A percentile compares a stretch with the other conserved stretches of the same genome.
phyloP scores from a whole-genome alignment of 2,888 invertebrate genomes.

The Plusia festucae region DNA sequence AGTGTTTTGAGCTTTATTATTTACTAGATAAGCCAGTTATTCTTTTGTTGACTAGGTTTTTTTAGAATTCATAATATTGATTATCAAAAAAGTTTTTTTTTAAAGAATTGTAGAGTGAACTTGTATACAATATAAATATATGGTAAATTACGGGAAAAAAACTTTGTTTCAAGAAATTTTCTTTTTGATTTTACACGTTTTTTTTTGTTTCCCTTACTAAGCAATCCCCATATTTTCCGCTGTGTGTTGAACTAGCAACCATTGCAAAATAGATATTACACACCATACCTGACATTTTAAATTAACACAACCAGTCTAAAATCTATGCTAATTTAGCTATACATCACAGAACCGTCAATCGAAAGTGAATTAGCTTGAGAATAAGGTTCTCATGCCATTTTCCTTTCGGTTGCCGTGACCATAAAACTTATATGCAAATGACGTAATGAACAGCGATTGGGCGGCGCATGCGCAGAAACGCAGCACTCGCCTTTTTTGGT shows the following conservation, averaged over 20 bases:
- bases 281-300: conserved; percentile 3
- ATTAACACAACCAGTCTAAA: conserved; percentile 16
- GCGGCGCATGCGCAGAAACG: conserved; percentile 60
- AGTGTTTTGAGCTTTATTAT: conserved; percentile 14
- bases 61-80: neutral
- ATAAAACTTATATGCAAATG: conserved; percentile 74
- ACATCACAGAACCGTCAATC: conserved; percentile 50
- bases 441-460: conserved; percentile 70
- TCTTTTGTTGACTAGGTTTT: neutral
- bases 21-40: neutral
- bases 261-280: neutral
- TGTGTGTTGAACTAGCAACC: too few species aligned
- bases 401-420: conserved; percentile 58
- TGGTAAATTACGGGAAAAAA: too few species aligned
- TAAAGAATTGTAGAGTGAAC: too few species aligned
- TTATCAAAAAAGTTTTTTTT: too few species aligned
- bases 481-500: conserved; percentile 66
- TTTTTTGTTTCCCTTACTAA: too few species aligned
- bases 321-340: conserved; percentile 39
- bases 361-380: conserved; percentile 64
- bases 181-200: too few species aligned
- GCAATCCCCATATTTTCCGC: too few species aligned
- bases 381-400: conserved; percentile 61
- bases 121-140: too few species aligned
- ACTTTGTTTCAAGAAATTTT: too few species aligned